Evolutionary conservation across 2,113 vertebrate species (phyloP).

Genomic region (Carassius gibelio): DNA sequence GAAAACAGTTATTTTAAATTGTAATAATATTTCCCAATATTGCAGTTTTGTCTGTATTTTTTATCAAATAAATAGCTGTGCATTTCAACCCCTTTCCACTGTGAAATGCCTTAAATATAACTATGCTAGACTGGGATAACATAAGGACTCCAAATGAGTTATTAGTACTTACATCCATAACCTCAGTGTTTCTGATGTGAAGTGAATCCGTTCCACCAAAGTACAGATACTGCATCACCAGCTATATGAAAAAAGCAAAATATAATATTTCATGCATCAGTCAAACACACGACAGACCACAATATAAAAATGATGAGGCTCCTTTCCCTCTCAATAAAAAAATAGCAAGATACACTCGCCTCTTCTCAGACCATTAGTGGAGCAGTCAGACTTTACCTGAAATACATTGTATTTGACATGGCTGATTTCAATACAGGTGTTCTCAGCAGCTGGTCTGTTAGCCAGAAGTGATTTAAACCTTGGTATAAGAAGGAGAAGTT

Average conservation of each 20-base stretch:
- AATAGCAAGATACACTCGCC: not conserved
- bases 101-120: not conserved
- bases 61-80: no score
- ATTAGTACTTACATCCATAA: constrained; percentile 89
- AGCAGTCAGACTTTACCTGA: constrained; percentile 77
- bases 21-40: no score
- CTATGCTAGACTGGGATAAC: not conserved
- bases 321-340: not conserved
- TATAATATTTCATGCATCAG: not conserved
- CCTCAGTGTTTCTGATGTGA: constrained; percentile 92
- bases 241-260: constrained; percentile 70
- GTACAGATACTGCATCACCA: constrained; percentile 99
- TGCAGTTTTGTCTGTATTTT: no score
- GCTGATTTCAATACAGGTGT: constrained; percentile 96
- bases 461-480: constrained; percentile 94
- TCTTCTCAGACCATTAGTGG: not conserved
- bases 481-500: constrained; percentile 24
- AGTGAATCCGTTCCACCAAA: constrained; percentile 91
- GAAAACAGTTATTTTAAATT: no score
- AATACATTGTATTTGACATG: constrained; percentile 98
- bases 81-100: not conserved
- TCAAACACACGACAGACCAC: not conserved
- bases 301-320: not conserved
- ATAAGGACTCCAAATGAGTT: not conserved
- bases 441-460: constrained; percentile 89